Evolutionary conservation across 2,797 vertebrate genomes (phyloP), one percentile per base, ranked within the genome.

Genomic region (Sebastes oblongus): DNA sequence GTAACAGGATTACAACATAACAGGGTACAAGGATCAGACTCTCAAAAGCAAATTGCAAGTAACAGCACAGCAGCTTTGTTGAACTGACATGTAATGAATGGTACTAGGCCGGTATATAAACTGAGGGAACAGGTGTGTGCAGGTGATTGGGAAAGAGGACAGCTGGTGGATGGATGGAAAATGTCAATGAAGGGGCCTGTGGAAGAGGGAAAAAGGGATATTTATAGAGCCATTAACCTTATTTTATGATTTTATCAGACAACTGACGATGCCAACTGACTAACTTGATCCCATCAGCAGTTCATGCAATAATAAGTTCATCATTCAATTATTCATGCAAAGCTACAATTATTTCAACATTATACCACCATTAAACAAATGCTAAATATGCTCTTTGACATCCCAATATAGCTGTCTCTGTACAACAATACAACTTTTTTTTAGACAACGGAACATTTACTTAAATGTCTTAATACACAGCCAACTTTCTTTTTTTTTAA

Each of bases 401-500:
- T n/a, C 39, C 27, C 22, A 59, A 7, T 30, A 18, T 24, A 18
- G 14, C 14, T 30, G 10, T 42, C 11, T 6, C 7, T 56, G 3
- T 42, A 5, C 34, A 25, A 71, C 6, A 71, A 25, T 7, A 11
- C 30, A 20, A 42, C 13, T 1, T 16, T 42, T 11, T 34, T 42
- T 42, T 42, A 42, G 39, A 42, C 39, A 50, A 50, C 18, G 1
- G 16, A 18, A 50, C 46, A 50, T 42, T 42, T 18, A 18, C 42
- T 73, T 66, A 55, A 66, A 68, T 52, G 65, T 79, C 81, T 66
- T 16, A 50, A 52, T 30, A 14, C 61, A 52, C 32, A 9, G 13
- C 24, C 27, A 20, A 22, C 56, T 84, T 73, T 74, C 1, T 5
- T 30, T 84, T 74, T 71, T 20, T 74, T 88, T 76, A 82, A 84